phyloP scores from a whole-genome alignment of 2,113 vertebrate species.

The Eudyptes chrysolophus region DNA sequence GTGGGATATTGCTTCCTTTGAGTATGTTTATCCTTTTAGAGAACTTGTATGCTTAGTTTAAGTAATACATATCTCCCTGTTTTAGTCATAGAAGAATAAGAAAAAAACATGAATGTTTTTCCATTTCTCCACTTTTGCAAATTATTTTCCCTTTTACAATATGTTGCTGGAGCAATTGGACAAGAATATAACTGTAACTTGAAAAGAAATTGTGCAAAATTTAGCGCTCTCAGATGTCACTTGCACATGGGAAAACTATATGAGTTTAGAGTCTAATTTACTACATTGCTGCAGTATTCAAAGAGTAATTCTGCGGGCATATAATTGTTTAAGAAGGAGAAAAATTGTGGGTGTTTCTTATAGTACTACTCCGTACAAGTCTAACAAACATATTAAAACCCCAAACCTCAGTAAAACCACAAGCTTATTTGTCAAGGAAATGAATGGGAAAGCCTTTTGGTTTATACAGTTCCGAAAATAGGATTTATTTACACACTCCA shows the following conservation, averaged over 20 bases:
- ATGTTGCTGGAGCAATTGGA: background rate
- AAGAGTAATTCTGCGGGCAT: background rate
- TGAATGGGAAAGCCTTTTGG: background rate
- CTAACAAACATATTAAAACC: constrained; percentile 16
- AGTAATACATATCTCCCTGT: background rate
- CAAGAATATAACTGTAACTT: background rate
- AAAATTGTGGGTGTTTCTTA: background rate
- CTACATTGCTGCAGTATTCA: background rate
- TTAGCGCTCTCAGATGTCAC: background rate
- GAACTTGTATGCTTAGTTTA: background rate
- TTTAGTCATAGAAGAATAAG: background rate
- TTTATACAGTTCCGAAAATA: constrained; percentile 2
- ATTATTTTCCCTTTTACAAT: background rate
- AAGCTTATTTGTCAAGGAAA: constrained; percentile 40
- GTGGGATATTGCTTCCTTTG: background rate
- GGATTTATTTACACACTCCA: constrained; percentile 32
- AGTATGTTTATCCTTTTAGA: background rate
- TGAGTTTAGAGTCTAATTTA: background rate
- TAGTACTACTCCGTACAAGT: background rate
- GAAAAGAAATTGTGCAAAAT: background rate
- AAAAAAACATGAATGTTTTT: background rate
- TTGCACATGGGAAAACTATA: background rate
- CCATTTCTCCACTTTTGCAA: background rate
- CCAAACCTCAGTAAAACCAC: background rate
- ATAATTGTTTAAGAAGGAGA: background rate